Evolutionary conservation across 2,797 vertebrate genomes (phyloP).

Genomic region (Melanitta fusca): DNA sequence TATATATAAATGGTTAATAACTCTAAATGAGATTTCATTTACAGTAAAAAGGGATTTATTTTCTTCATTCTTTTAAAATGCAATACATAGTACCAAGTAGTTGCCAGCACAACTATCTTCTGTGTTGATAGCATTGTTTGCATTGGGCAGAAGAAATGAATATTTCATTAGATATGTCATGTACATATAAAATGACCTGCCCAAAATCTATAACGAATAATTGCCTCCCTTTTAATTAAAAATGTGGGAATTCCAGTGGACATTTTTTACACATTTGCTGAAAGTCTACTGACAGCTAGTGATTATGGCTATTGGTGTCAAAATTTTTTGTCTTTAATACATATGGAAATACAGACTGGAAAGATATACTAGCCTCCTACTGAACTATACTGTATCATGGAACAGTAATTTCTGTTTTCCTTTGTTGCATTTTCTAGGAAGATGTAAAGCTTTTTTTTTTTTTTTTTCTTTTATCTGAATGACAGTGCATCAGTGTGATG

Average conservation of each 20-base stretch:
- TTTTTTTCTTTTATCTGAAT: conserved; percentile 75
- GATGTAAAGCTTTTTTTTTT: conserved; percentile 14
- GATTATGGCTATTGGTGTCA: not conserved
- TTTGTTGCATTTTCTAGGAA: conserved; percentile 66
- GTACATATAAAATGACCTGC: not conserved
- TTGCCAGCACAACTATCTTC: not conserved
- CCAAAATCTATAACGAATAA: not conserved
- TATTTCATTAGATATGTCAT: not conserved
- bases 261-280: not conserved
- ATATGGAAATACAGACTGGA: not conserved
- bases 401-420: conserved; percentile 31
- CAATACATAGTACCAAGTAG: too few species aligned
- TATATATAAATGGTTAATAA: not conserved
- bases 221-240: not conserved
- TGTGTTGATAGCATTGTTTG: not conserved
- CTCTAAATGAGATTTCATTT: not conserved
- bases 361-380: not conserved
- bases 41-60: not conserved
- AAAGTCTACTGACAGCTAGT: not conserved
- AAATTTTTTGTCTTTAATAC: not conserved
- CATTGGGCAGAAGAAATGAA: not conserved
- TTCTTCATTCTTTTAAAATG: not conserved
- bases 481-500: conserved; percentile 84
- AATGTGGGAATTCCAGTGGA: not conserved
- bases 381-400: conserved; percentile 22